Base-by-base conservation (phyloP, 2,797 vertebrate genomes). In the Catostomus latipinnis region DNA sequence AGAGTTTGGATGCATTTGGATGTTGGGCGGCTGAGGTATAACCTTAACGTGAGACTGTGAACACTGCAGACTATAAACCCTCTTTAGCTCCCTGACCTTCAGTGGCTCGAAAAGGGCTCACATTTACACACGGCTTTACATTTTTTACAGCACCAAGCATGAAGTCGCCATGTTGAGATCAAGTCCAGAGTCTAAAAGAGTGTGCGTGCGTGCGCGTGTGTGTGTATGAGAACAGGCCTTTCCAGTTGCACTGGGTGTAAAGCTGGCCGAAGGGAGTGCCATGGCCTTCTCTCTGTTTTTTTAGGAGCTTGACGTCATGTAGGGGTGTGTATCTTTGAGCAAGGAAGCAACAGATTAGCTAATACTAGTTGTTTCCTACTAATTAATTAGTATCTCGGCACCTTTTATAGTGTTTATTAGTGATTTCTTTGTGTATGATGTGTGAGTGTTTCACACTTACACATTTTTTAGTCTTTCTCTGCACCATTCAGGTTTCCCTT, bases 191-290 rank as follows among this genome's bases (percentile, higher is more conserved):
- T 68, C 53, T 70, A 13, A 52, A 53, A 2, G 4, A n/a, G 56
- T 73, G 66, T 76, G 73, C n/a, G 53, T 67, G 13, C 34, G 18
- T 76, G 57, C 72, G 60, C 13, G 83, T 34, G 22, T 34, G 2
- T 34, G 14, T 50, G 22, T 79, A 58, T 75, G 60, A 16, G 84
- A 94, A 94, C 93, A 87, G 87, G 93, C 91, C 87, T 87, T 91
- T 92, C 94, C 90, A 88, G 94, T 93, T 85, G 70, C 87, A 74
- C 90, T 14, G 78, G 90, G 86, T 56, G 11, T 81, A 61, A 75
- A 78, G 67, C 69, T 75, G 65, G 53, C 71, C 71, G 68, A 45
- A 85, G 82, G 88, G 88, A 58, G 83, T 78, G 86, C 56, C 78
- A 6, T 43, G 49, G 50, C 80, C 52, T 81, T 85, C 84, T 80